phyloP scores from a whole-genome alignment of 2,113 vertebrate species.

The Coregonus clupeaformis region DNA sequence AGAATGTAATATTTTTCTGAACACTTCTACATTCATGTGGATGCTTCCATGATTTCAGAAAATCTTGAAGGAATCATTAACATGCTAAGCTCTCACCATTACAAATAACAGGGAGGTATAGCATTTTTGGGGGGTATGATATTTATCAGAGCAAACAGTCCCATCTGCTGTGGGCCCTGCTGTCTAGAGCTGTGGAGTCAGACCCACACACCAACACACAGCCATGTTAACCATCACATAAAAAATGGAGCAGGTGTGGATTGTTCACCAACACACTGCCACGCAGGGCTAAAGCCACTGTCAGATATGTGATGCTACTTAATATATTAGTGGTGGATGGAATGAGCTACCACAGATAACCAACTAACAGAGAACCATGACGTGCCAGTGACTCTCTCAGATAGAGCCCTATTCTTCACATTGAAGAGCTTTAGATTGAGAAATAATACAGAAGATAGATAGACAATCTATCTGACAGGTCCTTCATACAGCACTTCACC shows the following conservation, averaged over 20 bases:
- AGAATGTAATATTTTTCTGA: too few relatives aligned
- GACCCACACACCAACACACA: neutral
- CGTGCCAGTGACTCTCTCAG: neutral
- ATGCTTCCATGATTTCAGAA: too few relatives aligned
- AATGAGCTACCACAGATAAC: neutral
- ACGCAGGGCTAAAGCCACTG: neutral
- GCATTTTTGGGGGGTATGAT: neutral
- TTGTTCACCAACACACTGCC: neutral
- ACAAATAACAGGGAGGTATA: neutral
- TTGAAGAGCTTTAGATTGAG: neutral
- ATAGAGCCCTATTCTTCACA: neutral
- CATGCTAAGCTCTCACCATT: too few relatives aligned
- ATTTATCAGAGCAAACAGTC: neutral
- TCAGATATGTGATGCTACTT: neutral
- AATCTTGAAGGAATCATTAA: too few relatives aligned
- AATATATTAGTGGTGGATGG: neutral
- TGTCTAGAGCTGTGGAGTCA: neutral
- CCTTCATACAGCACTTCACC: constrained; percentile 40
- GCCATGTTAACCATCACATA: neutral
- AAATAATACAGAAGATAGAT: neutral
- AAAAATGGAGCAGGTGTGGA: neutral
- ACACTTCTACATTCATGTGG: too few relatives aligned
- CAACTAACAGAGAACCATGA: neutral
- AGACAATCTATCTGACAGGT: constrained; percentile 2
- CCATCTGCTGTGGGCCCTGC: neutral